Percentiles rank a stretch among this genome's conserved stretches.
phyloP scores from a whole-genome alignment of 2,113 vertebrate genomes.

The Pyrgilauda ruficollis region DNA sequence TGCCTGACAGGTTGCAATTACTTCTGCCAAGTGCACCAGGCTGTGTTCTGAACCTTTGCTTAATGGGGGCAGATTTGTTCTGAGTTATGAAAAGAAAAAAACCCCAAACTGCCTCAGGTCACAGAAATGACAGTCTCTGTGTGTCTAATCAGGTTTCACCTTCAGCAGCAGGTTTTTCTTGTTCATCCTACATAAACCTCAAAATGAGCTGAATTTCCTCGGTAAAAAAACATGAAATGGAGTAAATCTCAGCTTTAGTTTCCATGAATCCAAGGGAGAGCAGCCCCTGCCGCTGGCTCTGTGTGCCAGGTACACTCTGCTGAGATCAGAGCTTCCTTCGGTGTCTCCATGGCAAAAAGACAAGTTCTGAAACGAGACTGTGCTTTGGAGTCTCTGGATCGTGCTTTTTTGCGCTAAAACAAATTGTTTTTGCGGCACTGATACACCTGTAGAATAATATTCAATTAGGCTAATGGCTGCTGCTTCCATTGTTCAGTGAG shows the following conservation, averaged over 20 bases:
- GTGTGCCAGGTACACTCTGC: background rate
- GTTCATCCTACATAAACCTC: slow-evolving; percentile 24
- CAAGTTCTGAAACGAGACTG: background rate
- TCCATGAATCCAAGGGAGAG: background rate
- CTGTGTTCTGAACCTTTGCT: slow-evolving; percentile 43
- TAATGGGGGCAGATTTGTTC: slow-evolving; percentile 59
- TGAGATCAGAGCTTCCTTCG: background rate
- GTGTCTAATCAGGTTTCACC: slow-evolving; percentile 46
- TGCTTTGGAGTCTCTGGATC: background rate
- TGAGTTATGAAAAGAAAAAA: background rate
- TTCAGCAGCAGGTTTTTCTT: slow-evolving; percentile 38
- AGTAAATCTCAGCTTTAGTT: slow-evolving; percentile 18
- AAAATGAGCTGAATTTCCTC: slow-evolving; percentile 18
- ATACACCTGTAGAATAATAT: background rate
- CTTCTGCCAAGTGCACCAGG: slow-evolving; percentile 38
- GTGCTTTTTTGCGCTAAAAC: background rate
- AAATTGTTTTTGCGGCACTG: background rate
- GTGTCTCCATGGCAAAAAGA: background rate
- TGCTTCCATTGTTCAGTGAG: background rate
- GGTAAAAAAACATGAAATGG: background rate
- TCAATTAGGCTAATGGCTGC: slow-evolving; percentile 12
- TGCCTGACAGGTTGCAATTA: slow-evolving; percentile 59
- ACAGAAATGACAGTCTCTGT: background rate
- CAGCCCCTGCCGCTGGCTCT: background rate
- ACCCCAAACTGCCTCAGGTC: slow-evolving; percentile 26